Evolutionary conservation across 2,888 invertebrate genomes (phyloP), one percentile per base, ranked within the genome.

Genomic region (Caenorhabditis panamensis): DNA sequence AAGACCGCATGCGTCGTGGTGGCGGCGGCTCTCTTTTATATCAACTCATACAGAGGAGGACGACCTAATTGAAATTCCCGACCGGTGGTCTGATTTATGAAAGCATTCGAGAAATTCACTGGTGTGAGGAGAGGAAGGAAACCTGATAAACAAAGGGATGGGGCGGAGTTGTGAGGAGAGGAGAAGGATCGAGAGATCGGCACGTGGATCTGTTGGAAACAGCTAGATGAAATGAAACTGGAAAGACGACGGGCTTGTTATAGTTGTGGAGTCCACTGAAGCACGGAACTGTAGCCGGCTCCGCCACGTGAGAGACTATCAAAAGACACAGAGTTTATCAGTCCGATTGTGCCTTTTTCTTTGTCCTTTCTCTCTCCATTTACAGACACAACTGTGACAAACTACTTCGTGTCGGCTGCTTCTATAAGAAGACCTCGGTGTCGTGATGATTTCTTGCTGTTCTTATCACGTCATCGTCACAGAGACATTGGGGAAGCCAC

Each of bases 11-110:
- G n/a, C n/a, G n/a, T n/a, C n/a, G n/a, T n/a, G n/a, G n/a, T n/a
- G n/a, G 31, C 9, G 62, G 61, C 69, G 53, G 71, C 71, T 61
- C 63, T 20, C 56, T 63, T 61, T 71, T 71, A 61, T 71, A 63
- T 20, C 6, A 31, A 58, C 36, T 47, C 18, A 62, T 62, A 36
- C 28, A 20, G 11, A 28, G 26, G 18, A 8, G n/a, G n/a, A n/a
- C 8, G n/a, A 37, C 41, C 49, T 61, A 58, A 69, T 69, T 59
- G 69, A 36, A 53, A 49, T 59, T 22, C 28, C 36, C 47, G 16
- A 20, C 9, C 37, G 68, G 54, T 71, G 71, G 71, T 71, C 62
- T 71, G 71, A 71, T 71, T 71, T 71, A 63, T 56, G 71, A 59
- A 71, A 56, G 53, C 41, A 69, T 69, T 36, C 58, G 28, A 49